Evolutionary conservation across 1,140 invertebrate genomes (phyloP).

Genomic region (Pseudomyrmex concolor): DNA sequence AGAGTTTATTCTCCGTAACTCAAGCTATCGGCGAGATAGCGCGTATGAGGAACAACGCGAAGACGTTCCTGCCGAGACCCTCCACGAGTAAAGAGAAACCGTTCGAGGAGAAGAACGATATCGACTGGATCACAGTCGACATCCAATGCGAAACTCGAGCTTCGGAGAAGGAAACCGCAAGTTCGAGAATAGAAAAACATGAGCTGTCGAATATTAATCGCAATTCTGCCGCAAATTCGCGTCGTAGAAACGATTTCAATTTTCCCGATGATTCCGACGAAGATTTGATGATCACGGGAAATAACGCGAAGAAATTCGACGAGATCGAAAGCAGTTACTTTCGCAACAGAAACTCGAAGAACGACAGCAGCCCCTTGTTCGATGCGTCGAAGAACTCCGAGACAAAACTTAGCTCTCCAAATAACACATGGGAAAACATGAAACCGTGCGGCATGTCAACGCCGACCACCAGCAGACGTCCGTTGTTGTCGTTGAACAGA

Average conservation of each 20-base stretch:
- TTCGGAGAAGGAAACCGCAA: neutral
- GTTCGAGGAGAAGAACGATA: neutral
- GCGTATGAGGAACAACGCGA: constrained; percentile 13
- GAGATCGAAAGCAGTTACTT: constrained; percentile 51
- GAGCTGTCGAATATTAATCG: constrained; percentile 53
- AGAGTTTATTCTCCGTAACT: constrained; percentile 51
- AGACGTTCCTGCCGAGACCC: neutral
- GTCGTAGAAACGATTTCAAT: neutral
- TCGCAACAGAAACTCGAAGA: neutral
- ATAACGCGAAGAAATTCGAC: constrained; percentile 30
- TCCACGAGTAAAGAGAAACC: neutral
- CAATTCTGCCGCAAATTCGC: constrained; percentile 14
- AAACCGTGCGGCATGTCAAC: neutral
- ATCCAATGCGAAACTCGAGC: constrained; percentile 12
- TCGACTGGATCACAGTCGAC: constrained; percentile 38
- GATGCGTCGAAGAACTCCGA: neutral
- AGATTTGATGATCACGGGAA: constrained; percentile 18
- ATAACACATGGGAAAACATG: neutral
- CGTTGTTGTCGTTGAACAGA: constrained; percentile 39
- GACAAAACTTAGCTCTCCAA: neutral
- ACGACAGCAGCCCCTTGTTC: neutral
- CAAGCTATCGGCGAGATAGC: constrained; percentile 62
- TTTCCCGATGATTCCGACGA: constrained; percentile 29
- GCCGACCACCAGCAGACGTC: neutral
- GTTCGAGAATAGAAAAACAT: constrained; percentile 31